Base-by-base conservation (phyloP, 2,113 vertebrate genomes). In the Chionis minor region DNA sequence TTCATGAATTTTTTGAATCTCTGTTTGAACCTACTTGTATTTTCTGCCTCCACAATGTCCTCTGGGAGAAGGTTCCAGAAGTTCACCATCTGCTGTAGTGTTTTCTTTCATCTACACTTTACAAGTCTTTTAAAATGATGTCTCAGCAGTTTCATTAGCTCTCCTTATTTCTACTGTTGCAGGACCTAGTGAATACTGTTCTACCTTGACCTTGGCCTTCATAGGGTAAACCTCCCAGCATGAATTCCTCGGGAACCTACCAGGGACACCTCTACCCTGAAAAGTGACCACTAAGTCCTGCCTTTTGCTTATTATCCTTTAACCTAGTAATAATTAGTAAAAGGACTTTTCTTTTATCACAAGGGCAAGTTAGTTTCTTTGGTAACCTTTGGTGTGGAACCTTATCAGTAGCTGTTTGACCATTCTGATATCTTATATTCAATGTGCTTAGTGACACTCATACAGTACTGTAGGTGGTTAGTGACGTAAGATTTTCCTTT, bases 321-420 rank as follows among this genome's bases (percentile, higher is more conserved):
- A 95, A 32, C 40, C 4, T 24, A 28, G 20, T 92, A 93, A 96
- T 86, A 86, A 92, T 90, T 90, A 94, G 93, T 77, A 38, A 70
- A 83, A 94, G 12, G 10, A 88, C 75, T 73, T 96, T 81, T 83
- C 30, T 72, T 78, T 27, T 80, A 44, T 51, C 63, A 66, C 83
- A 92, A 95, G 80, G 94, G 28, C 80, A 94, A 54, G 33, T 77
- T 74, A n/a, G 8, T 61, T 88, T 88, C 38, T 74, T 58, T 62
- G 70, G 32, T 23, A 77, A 90, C 27, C 45, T 93, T 73, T 63
- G 10, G 19, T 58, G 19, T 45, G 30, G 72, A 92, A 83, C 14
- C 15, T 94, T 96, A 97, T 96, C 96, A 55, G 80, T 73, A 86
- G 59, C 10, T 88, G 71, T 94, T 96, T 83, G 55, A 66, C 72